A percentile compares a stretch with the other conserved stretches of the same genome.
Conservation (phyloP, 1,140 invertebrate species). For the Steinernema feltiae region DNA sequence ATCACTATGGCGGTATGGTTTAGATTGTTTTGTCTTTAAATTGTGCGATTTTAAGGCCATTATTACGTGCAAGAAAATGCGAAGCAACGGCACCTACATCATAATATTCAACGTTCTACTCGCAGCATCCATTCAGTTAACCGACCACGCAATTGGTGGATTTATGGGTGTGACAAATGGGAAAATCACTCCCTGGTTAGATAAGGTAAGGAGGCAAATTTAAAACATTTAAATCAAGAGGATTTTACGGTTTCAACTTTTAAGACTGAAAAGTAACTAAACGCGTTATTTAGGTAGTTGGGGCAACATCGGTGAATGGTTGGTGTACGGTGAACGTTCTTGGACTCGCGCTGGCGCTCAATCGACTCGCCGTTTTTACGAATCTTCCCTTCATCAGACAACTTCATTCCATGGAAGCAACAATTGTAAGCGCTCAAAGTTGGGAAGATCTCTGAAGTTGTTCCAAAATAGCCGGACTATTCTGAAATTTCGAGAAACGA, state of each 20-base stretch:
- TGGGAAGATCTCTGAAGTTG: neutral
- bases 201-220: too few species aligned
- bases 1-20: too few species aligned
- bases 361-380: neutral
- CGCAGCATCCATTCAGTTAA: neutral
- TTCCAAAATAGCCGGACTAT: neutral
- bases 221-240: too few species aligned
- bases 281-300: neutral
- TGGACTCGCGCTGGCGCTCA: neutral
- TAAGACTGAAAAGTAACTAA: too few species aligned
- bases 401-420: neutral
- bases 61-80: neutral
- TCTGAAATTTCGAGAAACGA: too few species aligned
- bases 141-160: neutral
- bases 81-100: neutral
- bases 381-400: neutral
- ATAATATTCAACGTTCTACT: neutral
- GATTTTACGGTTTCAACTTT: too few species aligned
- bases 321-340: conserved; percentile 5
- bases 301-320: neutral
- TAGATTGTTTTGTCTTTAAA: too few species aligned
- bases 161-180: neutral
- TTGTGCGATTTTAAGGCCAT: neutral
- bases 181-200: neutral
- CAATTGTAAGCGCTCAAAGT: too few species aligned